Percentiles rank a stretch among this genome's conserved stretches.
phyloP scores from a whole-genome alignment of 2,113 vertebrate genomes.

The Nanorana parkeri region DNA sequence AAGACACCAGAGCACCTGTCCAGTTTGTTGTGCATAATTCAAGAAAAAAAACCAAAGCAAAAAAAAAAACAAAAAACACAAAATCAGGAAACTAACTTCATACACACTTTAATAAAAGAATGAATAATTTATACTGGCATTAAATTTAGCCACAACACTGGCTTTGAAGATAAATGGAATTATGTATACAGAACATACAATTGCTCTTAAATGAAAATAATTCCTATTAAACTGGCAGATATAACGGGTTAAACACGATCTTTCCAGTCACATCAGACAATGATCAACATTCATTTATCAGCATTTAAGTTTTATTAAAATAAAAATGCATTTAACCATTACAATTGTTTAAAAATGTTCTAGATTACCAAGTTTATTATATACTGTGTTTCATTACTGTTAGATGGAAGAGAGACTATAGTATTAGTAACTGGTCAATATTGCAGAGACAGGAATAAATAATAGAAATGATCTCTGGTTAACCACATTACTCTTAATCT shows the following conservation, averaged over 20 bases:
- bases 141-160: neutral
- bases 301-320: neutral
- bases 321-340: neutral
- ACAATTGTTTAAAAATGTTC: neutral
- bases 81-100: neutral
- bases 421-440: neutral
- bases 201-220: no score
- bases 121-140: neutral
- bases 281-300: no score
- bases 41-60: no score
- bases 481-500: neutral
- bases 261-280: no score
- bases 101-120: conserved; percentile 8
- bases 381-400: neutral
- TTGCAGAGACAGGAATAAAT: neutral
- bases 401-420: neutral
- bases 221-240: no score
- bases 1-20: no score
- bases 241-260: no score
- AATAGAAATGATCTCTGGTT: no score
- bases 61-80: no score
- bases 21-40: no score
- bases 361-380: neutral
- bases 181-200: neutral
- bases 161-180: neutral